phyloP scores from a whole-genome alignment of 2,797 vertebrate genomes.

The Arrhamphus sclerolepis region DNA sequence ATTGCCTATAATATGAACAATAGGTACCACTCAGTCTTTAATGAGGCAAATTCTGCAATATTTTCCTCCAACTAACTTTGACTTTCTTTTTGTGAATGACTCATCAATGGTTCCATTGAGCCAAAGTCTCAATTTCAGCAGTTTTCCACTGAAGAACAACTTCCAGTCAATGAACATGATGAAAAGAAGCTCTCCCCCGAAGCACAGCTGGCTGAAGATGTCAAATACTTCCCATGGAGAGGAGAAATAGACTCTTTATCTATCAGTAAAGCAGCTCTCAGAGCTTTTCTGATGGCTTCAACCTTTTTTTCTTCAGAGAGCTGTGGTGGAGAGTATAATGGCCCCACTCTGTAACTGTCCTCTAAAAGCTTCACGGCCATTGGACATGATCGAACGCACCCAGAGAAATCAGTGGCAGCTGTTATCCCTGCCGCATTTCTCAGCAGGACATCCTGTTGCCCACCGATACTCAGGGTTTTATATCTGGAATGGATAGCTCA shows the following conservation, averaged over 20 bases:
- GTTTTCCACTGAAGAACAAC: constrained; percentile 50
- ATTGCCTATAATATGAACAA: too few relatives aligned
- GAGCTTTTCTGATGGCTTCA: constrained; percentile 46
- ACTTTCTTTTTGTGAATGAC: too few relatives aligned
- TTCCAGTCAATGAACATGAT: constrained; percentile 49
- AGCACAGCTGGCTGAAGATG: constrained; percentile 58
- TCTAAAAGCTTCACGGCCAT: constrained; percentile 58
- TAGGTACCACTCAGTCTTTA: not conserved
- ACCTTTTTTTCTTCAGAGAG: constrained; percentile 59
- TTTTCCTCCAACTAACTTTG: not conserved
- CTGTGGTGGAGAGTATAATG: constrained; percentile 54
- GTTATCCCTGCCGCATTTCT: constrained; percentile 54
- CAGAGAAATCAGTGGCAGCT: constrained; percentile 51
- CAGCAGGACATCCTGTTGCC: constrained; percentile 64
- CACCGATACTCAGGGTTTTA: constrained; percentile 40
- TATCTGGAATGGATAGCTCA: constrained; percentile 37
- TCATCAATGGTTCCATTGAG: too few relatives aligned
- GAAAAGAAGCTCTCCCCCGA: constrained; percentile 33
- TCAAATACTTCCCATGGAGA: constrained; percentile 62
- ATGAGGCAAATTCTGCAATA: not conserved
- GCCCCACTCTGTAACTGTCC: constrained; percentile 50
- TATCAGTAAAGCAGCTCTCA: constrained; percentile 43
- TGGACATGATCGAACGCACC: constrained; percentile 49
- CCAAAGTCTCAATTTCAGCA: constrained; percentile 43
- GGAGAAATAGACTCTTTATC: constrained; percentile 50